Evolutionary conservation across 2,113 vertebrate species (phyloP), one percentile per base, ranked within the genome.

Genomic region (Xenus cinereus): DNA sequence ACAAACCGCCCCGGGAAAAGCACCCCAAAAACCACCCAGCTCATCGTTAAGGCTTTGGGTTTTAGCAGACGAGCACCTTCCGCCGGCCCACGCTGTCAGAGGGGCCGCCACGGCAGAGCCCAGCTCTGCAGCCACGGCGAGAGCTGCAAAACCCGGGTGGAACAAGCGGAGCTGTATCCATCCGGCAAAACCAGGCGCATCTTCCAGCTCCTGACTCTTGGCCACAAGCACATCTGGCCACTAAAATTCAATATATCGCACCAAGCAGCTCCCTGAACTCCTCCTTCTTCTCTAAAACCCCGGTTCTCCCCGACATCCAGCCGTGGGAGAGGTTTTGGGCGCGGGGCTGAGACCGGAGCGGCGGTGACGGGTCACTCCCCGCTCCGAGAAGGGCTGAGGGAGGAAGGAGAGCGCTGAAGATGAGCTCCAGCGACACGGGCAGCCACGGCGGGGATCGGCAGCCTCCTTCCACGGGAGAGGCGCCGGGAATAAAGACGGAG

Each of bases 231-330:
- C 20, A 5, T 4, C n/a, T 2, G 20, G 73, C 45, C 67, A 30
- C 6, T 12, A 41, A 35, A 22, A 59, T 30, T 12, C 63, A 7
- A 2, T 0, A 16, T 1, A 7, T 24, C 33, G 23, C 33, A 33
- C 46, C 33, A 17, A 18, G 53, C 9, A 76, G 71, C 45, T 60
- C 46, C 54, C 30, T 4, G 43, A 4, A 0, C 27, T 43, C 45
- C 35, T 19, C 50, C 26, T 48, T 20, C 64, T 27, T 4, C 51
- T 27, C 24, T 7, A 41, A 33, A 19, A 12, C 79, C 15, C n/a
- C 2, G 1, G 6, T 12, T 48, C 67, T 56, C 75, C 8, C 23
- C 6, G 2, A 4, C 4, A 12, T 27, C 23, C n/a, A 39, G 67
- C 86, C 11, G 30, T 2, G 4, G 86, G 57, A 73, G 64, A 32